A percentile compares a stretch with the other conserved stretches of the same genome.
phyloP scores from a whole-genome alignment of 2,113 vertebrate genomes.

The Gnathonemus longibarbis region DNA sequence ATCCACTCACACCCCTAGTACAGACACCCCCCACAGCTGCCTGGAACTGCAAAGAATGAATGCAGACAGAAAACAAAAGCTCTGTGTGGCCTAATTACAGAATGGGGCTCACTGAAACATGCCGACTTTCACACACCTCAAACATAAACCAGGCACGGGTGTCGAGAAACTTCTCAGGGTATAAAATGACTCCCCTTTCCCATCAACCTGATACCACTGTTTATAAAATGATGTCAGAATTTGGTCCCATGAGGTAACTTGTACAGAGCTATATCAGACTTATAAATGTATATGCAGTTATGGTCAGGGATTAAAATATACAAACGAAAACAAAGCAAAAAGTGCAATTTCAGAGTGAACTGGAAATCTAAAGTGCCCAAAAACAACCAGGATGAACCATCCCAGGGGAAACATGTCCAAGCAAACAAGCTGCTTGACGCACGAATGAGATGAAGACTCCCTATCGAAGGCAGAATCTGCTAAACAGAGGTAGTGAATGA shows the following conservation, averaged over 20 bases:
- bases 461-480: neutral
- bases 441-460: neutral
- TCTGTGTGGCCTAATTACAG: neutral
- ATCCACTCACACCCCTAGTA: neutral
- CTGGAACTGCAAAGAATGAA: neutral
- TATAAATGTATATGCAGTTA: neutral
- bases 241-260: neutral
- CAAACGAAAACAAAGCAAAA: neutral
- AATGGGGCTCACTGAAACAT: neutral
- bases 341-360: neutral
- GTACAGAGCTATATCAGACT: neutral
- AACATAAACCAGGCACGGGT: neutral
- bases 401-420: neutral
- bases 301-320: neutral
- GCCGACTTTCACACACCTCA: neutral
- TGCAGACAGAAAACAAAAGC: neutral
- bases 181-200: neutral
- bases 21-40: neutral
- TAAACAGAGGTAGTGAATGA: neutral
- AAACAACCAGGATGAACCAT: neutral
- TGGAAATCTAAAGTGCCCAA: neutral
- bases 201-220: neutral
- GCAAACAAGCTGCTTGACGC: neutral
- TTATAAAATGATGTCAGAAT: neutral
- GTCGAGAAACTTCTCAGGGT: neutral